Evolutionary conservation across 2,888 invertebrate species (phyloP), one percentile per base, ranked within the genome.

Genomic region (Argyresthia goedartella): DNA sequence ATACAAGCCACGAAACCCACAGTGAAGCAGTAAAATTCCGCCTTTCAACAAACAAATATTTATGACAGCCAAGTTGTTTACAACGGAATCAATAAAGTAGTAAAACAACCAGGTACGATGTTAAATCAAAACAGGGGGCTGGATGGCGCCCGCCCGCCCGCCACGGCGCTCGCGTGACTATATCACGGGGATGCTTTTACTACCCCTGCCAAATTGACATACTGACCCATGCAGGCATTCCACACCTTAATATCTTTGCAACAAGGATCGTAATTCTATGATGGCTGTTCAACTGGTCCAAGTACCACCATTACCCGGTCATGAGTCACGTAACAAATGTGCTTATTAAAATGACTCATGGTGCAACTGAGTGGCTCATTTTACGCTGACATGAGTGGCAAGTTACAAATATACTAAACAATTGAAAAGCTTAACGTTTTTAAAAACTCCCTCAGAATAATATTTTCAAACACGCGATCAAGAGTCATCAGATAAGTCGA

Each of bases 241-340:
- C n/a, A 15, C 8, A 50, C 50, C 36, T 42, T 50, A 16, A 6
- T 1, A 15, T 1, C 6, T 11, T 10, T 11, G 8, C 0, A 25
- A n/a, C n/a, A 44, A 43, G 34, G 44, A 11, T 11, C 4, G 14
- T 50, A 25, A 47, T 49, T 8, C 50, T 44, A n/a, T n/a, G 44
- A 14, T 43, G 6, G 13, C 14, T 15, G 10, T 25, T 25, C 9
- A 39, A 8, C 57, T 62, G 57, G 60, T 62, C 45, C 49, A 54
- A 62, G 66, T 61, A 62, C 66, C 68, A 69, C 72, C 68, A 73
- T 76, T 78, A 78, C 72, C 76, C 71, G 66, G 68, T 73, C 78
- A 79, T 84, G 81, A 81, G 72, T 84, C 81, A 82, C 69, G 70
- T 69, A 65, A 62, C 63, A 69, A 72, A 71, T 63, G 57, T 69